Conservation (phyloP, 2,888 invertebrate genomes). For the Caenorhabditis sp. region DNA sequence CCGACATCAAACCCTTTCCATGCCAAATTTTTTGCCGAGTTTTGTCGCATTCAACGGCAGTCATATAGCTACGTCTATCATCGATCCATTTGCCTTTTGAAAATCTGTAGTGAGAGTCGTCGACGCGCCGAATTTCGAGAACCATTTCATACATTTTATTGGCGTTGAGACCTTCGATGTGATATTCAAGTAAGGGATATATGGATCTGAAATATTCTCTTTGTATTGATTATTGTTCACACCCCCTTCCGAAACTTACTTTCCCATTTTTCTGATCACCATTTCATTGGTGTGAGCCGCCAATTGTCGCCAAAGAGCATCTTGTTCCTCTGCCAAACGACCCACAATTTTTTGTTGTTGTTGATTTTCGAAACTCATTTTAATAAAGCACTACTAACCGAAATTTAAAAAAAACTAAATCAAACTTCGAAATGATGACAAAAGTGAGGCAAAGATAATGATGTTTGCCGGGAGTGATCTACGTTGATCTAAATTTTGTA, state of each 20-base stretch:
- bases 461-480: too few species aligned
- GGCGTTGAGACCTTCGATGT: constrained; percentile 82
- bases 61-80: constrained; percentile 52
- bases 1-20: constrained; percentile 35
- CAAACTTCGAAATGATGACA: too few species aligned
- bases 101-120: constrained; percentile 62
- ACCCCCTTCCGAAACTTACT: constrained; percentile 76
- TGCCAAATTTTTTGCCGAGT: constrained; percentile 35
- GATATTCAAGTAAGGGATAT: constrained; percentile 87
- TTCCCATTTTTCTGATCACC: constrained; percentile 97
- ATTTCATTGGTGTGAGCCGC: constrained; percentile 95
- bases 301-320: constrained; percentile 92
- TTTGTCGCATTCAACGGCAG: constrained; percentile 3
- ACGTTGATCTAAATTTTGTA: too few species aligned
- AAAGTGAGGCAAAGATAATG: too few species aligned
- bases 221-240: neutral
- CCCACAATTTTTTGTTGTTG: too few species aligned
- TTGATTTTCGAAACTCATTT: too few species aligned
- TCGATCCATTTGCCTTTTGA: constrained; percentile 56
- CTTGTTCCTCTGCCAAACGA: constrained; percentile 72
- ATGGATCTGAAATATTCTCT: constrained; percentile 81
- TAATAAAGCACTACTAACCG: too few species aligned
- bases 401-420: too few species aligned
- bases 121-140: constrained; percentile 78
- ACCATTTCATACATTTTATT: constrained; percentile 84